Percentiles rank a stretch among this genome's conserved stretches.
Conservation (phyloP, 2,797 vertebrate species). For the Lepilemur ruficaudatus region DNA sequence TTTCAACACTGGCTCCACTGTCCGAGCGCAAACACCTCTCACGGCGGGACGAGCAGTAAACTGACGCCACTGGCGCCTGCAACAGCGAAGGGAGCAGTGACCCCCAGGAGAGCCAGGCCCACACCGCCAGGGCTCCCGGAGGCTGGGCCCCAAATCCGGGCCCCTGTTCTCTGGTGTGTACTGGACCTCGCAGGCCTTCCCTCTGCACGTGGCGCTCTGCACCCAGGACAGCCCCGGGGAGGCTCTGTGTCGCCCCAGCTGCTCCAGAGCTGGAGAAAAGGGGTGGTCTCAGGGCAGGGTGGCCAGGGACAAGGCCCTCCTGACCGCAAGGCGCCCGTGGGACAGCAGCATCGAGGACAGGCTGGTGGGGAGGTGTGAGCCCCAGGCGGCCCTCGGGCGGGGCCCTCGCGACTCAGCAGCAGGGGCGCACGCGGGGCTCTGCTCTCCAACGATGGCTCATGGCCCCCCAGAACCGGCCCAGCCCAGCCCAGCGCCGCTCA, state of each 20-base stretch:
- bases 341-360: too few relatives aligned
- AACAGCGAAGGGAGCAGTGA: too few relatives aligned
- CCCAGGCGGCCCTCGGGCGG: neutral
- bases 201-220: too few relatives aligned
- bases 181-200: too few relatives aligned
- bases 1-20: neutral
- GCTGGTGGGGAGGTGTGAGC: too few relatives aligned
- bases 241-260: neutral
- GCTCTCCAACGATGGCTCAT: neutral
- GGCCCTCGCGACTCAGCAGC: rapidly evolving
- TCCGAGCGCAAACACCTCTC: neutral
- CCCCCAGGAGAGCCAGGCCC: too few relatives aligned
- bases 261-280: neutral
- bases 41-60: neutral
- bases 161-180: neutral
- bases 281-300: neutral
- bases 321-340: neutral
- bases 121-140: neutral
- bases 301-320: neutral
- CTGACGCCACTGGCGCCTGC: rapidly evolving
- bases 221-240: too few relatives aligned
- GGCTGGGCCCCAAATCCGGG: neutral
- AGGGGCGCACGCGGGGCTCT: neutral
- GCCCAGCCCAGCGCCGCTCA: neutral
- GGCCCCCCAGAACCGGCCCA: neutral